Percentiles rank a stretch among this genome's conserved stretches.
Conservation (phyloP, 2,888 invertebrate genomes). For the Carabus problematicus region DNA sequence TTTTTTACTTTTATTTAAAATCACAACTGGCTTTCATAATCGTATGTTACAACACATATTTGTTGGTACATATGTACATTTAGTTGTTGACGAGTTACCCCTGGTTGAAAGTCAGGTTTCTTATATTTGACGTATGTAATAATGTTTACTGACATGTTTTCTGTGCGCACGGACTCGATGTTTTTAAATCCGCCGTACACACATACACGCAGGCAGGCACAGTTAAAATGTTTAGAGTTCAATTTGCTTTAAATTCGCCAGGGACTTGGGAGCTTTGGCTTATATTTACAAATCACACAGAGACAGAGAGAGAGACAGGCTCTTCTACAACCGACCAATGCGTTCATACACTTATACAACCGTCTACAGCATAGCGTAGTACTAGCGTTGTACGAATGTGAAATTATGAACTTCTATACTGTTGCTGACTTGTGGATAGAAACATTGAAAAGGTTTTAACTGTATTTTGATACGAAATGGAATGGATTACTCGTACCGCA, state of each 20-base stretch:
- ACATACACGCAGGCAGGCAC: slow-evolving; percentile 45
- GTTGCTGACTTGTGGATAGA: no score
- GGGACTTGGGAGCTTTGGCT: slow-evolving; percentile 49
- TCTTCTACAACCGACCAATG: slow-evolving; percentile 4
- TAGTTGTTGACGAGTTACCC: neutral
- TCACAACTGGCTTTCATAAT: no score
- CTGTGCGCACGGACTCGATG: slow-evolving; percentile 7
- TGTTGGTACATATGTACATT: no score
- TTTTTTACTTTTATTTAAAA: no score
- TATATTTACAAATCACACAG: slow-evolving; percentile 54
- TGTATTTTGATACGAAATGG: no score
- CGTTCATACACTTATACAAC: neutral
- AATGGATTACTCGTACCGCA: no score
- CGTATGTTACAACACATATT: no score
- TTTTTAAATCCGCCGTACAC: slow-evolving; percentile 25
- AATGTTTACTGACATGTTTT: slow-evolving; percentile 53
- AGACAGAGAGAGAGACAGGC: neutral
- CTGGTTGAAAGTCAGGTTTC: slow-evolving; percentile 28
- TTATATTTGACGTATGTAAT: slow-evolving; percentile 56
- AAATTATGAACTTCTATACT: no score
- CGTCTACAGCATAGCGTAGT: no score
- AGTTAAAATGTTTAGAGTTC: slow-evolving; percentile 58
- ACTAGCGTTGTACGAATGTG: no score
- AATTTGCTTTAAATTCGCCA: slow-evolving; percentile 55
- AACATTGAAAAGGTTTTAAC: no score